A percentile compares a stretch with the other conserved stretches of the same genome.
Evolutionary conservation across 2,113 vertebrate genomes (phyloP).

Genomic region (Oophaga pumilio): DNA sequence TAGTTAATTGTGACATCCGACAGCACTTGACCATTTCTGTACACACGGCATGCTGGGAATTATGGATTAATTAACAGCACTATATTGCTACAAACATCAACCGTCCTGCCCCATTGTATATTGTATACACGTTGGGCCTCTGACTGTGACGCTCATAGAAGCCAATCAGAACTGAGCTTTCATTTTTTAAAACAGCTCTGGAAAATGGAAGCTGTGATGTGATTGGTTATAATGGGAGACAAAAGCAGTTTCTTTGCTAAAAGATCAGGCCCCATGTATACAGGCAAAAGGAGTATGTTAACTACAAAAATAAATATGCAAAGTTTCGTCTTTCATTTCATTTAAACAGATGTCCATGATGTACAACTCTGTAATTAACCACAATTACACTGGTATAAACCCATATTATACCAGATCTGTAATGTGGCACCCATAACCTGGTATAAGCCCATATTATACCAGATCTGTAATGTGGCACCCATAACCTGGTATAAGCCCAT

Average conservation of each 20-base stretch:
- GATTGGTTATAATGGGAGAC: too few species aligned
- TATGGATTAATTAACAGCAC: background rate
- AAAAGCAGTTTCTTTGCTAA: too few species aligned
- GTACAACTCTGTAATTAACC: background rate
- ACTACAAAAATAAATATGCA: background rate
- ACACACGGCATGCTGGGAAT: constrained; percentile 6
- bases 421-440: too few species aligned
- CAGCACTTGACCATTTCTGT: background rate
- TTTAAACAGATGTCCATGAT: background rate
- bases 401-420: too few species aligned
- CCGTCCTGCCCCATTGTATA: background rate
- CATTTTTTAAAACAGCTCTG: too few species aligned
- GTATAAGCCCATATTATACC: too few species aligned
- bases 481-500: too few species aligned
- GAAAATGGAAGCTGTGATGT: too few species aligned
- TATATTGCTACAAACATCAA: background rate
- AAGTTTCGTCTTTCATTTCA: background rate
- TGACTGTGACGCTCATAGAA: too few species aligned
- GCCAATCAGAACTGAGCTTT: too few species aligned
- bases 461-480: too few species aligned
- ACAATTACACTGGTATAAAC: too few species aligned
- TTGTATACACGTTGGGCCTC: background rate
- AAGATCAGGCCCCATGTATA: background rate
- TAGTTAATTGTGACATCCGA: background rate
- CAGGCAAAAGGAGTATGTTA: background rate